Evolutionary conservation across 1,140 invertebrate species (phyloP).

Genomic region (Hesperophylax magnus): DNA sequence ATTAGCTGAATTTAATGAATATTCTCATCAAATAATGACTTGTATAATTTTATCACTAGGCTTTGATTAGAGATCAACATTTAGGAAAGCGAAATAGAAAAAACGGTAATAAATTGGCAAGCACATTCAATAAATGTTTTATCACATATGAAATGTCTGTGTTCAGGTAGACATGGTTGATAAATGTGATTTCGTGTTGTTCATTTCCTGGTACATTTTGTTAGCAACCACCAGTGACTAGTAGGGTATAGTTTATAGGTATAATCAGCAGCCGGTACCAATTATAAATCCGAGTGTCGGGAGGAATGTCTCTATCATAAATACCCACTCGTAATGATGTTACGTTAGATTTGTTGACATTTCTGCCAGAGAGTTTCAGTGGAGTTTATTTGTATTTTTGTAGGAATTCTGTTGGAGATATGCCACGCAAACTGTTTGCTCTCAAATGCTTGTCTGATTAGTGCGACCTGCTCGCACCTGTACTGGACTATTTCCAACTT

Average conservation of each 20-base stretch:
- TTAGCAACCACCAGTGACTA: too few relatives aligned
- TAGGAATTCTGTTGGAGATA: slow-evolving; percentile 25
- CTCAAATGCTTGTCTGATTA: slow-evolving; percentile 16
- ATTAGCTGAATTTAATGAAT: too few relatives aligned
- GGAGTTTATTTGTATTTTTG: slow-evolving; percentile 31
- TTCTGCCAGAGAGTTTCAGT: background rate
- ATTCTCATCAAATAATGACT: too few relatives aligned
- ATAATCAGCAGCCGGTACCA: background rate
- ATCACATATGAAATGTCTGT: too few relatives aligned
- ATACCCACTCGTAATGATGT: slow-evolving; percentile 6
- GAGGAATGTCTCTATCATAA: background rate
- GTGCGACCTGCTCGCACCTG: slow-evolving; percentile 27
- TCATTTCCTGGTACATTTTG: too few relatives aligned
- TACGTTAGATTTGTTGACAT: slow-evolving; percentile 28
- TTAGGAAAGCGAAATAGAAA: too few relatives aligned
- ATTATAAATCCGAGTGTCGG: background rate
- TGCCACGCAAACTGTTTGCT: slow-evolving; percentile 29
- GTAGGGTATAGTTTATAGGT: background rate
- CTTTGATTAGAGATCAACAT: too few relatives aligned
- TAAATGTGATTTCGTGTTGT: too few relatives aligned
- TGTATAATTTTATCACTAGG: too few relatives aligned
- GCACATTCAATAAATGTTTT: too few relatives aligned
- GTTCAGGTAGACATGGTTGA: too few relatives aligned
- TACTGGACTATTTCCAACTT: slow-evolving; percentile 29
- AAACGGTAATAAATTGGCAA: too few relatives aligned